These are phyloP conservation scores for Chinchilla lanigera DNA, from an alignment of 2,113 vertebrate species.

Conservation along the genomic window DNA sequence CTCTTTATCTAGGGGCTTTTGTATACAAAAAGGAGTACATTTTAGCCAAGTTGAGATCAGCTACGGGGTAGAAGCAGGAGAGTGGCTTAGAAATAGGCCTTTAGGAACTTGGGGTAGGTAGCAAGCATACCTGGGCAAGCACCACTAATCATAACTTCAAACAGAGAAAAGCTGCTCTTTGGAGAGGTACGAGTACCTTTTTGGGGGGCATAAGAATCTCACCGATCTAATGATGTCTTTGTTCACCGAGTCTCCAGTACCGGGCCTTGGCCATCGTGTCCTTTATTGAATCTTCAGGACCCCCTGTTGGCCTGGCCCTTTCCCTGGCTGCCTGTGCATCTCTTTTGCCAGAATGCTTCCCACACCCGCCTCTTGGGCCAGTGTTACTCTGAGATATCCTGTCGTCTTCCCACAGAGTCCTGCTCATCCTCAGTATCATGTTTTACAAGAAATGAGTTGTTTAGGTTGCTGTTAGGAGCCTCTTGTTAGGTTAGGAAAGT, in stretches of 20 bases:
- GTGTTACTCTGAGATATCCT: not conserved
- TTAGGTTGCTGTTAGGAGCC: not conserved
- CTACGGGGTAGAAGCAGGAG: not conserved
- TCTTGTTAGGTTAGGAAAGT: not conserved
- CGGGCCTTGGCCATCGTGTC: not conserved
- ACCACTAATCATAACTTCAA: not conserved
- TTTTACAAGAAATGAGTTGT: not conserved
- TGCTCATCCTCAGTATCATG: not conserved
- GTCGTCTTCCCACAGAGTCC: not conserved
- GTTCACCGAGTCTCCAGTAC: not conserved
- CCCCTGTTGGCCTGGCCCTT: not conserved
- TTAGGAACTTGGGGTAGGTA: not conserved
- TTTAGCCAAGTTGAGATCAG: not conserved
- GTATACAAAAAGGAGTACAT: not conserved
- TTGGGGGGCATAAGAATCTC: not conserved
- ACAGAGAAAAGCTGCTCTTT: not conserved
- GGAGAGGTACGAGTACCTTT: not conserved
- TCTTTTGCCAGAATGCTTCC: not conserved
- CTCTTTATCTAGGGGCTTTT: not conserved
- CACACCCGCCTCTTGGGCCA: not conserved
- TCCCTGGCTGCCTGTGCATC: not conserved
- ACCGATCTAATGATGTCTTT: not conserved
- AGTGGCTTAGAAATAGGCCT: not conserved
- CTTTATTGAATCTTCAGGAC: not conserved
- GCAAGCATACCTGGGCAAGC: not conserved